A percentile compares a stretch with the other conserved stretches of the same genome.
phyloP scores from a whole-genome alignment of 2,797 vertebrate genomes.

The Falco berigora region DNA sequence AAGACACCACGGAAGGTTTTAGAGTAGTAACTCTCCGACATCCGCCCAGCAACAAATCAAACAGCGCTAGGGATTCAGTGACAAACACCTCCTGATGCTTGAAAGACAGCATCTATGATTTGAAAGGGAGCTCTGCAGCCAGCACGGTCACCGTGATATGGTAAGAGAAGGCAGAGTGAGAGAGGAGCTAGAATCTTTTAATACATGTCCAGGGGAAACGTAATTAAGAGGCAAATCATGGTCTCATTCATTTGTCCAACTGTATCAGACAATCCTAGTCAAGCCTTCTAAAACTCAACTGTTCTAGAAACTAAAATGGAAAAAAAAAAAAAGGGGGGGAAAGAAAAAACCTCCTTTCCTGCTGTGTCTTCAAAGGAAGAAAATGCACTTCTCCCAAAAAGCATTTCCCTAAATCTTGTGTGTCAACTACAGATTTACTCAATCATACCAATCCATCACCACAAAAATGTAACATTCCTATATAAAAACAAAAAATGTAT shows the following conservation, averaged over 20 bases:
- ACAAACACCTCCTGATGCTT: not conserved
- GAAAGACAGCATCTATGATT: not conserved
- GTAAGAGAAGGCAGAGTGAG: not conserved
- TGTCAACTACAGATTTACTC: constrained; percentile 24
- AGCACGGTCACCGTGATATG: rapidly evolving
- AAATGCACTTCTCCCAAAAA: not conserved
- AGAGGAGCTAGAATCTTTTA: not conserved
- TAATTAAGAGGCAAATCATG: not conserved
- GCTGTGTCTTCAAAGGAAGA: not conserved
- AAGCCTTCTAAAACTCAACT: not conserved
- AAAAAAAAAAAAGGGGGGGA: not conserved
- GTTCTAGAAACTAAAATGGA: not conserved
- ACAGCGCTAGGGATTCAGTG: not conserved
- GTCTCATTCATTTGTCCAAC: not conserved
- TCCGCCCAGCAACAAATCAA: not conserved
- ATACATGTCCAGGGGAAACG: not conserved
- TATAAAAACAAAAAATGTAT: constrained; percentile 56
- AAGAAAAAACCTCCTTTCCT: not conserved
- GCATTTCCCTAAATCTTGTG: not conserved
- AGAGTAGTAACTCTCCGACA: not conserved
- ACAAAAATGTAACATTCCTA: constrained; percentile 64
- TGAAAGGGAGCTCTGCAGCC: not conserved
- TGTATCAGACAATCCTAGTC: not conserved
- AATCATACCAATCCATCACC: constrained; percentile 34
- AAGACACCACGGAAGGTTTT: not conserved